These are phyloP conservation scores for Pseudochromis fuscus DNA, from an alignment of 2,797 vertebrate genomes.

Conservation along the genomic window DNA sequence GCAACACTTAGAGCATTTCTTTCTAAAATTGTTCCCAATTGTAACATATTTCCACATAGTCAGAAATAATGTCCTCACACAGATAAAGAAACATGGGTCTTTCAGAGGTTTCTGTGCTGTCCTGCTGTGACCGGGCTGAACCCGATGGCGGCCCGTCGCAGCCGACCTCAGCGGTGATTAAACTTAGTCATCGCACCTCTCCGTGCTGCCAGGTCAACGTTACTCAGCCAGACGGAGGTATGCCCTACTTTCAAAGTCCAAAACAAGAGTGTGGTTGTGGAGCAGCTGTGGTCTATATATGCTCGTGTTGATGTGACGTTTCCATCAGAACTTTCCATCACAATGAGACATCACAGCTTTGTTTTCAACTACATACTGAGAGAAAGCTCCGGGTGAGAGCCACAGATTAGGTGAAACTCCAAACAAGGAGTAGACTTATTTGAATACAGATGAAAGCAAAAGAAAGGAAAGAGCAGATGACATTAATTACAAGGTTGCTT, in stretches of 20 bases:
- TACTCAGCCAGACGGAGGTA: constrained; percentile 61
- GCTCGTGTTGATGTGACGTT: constrained; percentile 3
- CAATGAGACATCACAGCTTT: not conserved
- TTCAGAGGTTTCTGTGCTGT: constrained; percentile 13
- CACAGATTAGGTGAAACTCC: too few relatives aligned
- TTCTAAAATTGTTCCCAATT: not conserved
- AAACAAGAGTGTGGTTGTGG: constrained; percentile 27
- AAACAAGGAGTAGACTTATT: too few relatives aligned
- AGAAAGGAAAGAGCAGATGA: too few relatives aligned
- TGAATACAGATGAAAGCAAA: too few relatives aligned
- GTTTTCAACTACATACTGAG: not conserved
- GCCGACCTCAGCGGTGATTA: constrained; percentile 56
- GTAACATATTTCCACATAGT: not conserved
- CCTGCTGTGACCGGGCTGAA: constrained; percentile 8
- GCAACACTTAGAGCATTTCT: too few relatives aligned
- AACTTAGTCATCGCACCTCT: constrained; percentile 56
- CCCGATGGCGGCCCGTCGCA: not conserved
- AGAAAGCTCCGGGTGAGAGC: not conserved
- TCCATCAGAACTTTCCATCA: constrained; percentile 14
- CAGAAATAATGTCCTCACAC: not conserved
- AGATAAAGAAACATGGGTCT: fast-evolving
- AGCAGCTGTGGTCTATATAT: constrained; percentile 26
- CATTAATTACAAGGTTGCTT: too few relatives aligned
- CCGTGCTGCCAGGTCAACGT: constrained; percentile 56
- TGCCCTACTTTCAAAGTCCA: constrained; percentile 67